Base-by-base conservation (phyloP, 1,140 invertebrate species). In the Neodiprion fabricii region DNA sequence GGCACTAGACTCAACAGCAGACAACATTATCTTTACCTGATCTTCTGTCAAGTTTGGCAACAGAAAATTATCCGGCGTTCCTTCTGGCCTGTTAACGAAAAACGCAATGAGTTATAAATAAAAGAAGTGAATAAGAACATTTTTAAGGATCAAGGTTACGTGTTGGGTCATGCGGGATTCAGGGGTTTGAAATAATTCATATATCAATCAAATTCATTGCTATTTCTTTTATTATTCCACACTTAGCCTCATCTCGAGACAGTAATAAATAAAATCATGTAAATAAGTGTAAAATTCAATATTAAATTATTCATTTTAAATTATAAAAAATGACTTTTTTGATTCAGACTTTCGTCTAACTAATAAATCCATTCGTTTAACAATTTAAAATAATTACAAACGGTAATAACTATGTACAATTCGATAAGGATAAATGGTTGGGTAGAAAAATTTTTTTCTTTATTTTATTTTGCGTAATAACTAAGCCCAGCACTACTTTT, bases 271-370 rank as follows among this genome's bases (percentile, higher is more conserved):
- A 11, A 61, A 61, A 61, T 61, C n/a, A 17, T 17, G 17, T 61
- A 17, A 61, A 61, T 11, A 11, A 11, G n/a, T 61, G 53, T 61
- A 61, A 10, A 61, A 61, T 61, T 61, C 10, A 61, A 11, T 61
- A 61, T 61, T 61, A 61, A 61, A 61, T 61, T 61, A 61, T n/a
- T 61, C 53, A 61, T 61, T 61, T 61, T n/a, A 61, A 61, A 61
- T 61, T 61, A 61, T 61, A 61, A 61, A 61, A 61, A 61, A 17
- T 17, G 17, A 17, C 17, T 17, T 17, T 17, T 17, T 17, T 17
- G 17, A 17, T 0, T 17, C 17, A 61, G 53, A n/a, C 53, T 61
- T 61, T 10, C 10, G 53, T 61, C 53, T 61, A 61, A 61, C 53
- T n/a, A 61, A 61, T 61, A 61, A 61, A 61, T 10, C 53, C 53